Percentiles rank a stretch among this genome's conserved stretches.
These are phyloP conservation scores for Lordiphosa fenestrarum DNA, from an alignment of 2,888 invertebrate genomes.

Conservation along the genomic window DNA sequence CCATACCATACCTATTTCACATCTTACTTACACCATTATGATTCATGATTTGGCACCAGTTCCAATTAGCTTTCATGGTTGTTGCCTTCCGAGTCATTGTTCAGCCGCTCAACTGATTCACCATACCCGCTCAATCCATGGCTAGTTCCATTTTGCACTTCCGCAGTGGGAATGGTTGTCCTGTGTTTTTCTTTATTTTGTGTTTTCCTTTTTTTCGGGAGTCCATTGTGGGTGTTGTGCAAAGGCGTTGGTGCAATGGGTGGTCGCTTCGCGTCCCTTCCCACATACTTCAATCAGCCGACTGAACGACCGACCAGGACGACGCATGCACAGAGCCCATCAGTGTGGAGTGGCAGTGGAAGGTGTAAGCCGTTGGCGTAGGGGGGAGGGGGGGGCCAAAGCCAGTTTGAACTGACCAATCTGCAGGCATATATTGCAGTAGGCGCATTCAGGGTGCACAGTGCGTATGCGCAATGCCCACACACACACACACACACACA, in stretches of 20 bases:
- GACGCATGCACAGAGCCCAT: conserved; percentile 43
- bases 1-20: too few species aligned
- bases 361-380: background rate
- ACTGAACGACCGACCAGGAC: conserved; percentile 18
- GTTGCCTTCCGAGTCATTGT: too few species aligned
- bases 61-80: too few species aligned
- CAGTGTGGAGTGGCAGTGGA: conserved; percentile 15
- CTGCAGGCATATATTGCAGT: conserved; percentile 70
- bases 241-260: conserved; percentile 17
- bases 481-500: conserved; percentile 8
- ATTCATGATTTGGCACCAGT: too few species aligned
- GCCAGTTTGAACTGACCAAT: conserved; percentile 58
- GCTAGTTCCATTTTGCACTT: too few species aligned
- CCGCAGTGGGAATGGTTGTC: too few species aligned
- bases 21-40: too few species aligned
- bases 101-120: too few species aligned
- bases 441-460: conserved; percentile 59
- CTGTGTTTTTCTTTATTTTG: too few species aligned
- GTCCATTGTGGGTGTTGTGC: conserved; percentile 19
- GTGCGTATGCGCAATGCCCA: conserved; percentile 68
- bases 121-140: too few species aligned
- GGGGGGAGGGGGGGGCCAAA: conserved; percentile 18
- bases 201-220: too few species aligned
- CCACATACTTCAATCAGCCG: conserved; percentile 12
- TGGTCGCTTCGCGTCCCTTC: background rate